Percentiles rank a stretch among this genome's conserved stretches.
phyloP scores from a whole-genome alignment of 2,888 invertebrate species.

The Tinea semifulvella region DNA sequence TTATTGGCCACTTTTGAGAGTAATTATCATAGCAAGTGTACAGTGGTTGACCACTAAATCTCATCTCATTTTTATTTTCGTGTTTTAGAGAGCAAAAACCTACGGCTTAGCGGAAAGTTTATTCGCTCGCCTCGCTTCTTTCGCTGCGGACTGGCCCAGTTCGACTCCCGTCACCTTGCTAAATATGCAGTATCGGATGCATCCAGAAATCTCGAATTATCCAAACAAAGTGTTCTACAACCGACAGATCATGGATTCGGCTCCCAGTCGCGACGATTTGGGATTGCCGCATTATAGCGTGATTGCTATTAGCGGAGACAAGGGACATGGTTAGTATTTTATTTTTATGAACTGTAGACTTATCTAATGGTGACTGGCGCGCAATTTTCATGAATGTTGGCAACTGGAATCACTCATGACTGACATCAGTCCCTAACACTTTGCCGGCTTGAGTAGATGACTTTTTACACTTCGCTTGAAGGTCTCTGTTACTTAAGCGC shows the following conservation, averaged over 20 bases:
- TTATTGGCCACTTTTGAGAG: no score
- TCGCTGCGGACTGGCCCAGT: slow-evolving; percentile 46
- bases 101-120: slow-evolving; percentile 78
- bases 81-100: slow-evolving; percentile 72
- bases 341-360: background rate
- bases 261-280: background rate
- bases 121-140: slow-evolving; percentile 76
- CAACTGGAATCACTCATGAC: no score
- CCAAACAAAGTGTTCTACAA: slow-evolving; percentile 80
- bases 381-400: no score
- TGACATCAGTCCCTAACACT: no score
- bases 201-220: slow-evolving; percentile 79
- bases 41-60: no score
- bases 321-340: slow-evolving; percentile 38
- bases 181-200: slow-evolving; percentile 86
- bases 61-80: no score
- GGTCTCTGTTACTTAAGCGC: no score
- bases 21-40: no score
- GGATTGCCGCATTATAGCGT: background rate
- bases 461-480: no score
- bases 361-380: no score
- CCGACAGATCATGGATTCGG: slow-evolving; percentile 24
- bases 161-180: slow-evolving; percentile 63
- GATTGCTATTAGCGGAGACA: slow-evolving; percentile 34
- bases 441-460: no score